Evolutionary conservation across 2,797 vertebrate genomes (phyloP).

Genomic region (Myotis planiceps): DNA sequence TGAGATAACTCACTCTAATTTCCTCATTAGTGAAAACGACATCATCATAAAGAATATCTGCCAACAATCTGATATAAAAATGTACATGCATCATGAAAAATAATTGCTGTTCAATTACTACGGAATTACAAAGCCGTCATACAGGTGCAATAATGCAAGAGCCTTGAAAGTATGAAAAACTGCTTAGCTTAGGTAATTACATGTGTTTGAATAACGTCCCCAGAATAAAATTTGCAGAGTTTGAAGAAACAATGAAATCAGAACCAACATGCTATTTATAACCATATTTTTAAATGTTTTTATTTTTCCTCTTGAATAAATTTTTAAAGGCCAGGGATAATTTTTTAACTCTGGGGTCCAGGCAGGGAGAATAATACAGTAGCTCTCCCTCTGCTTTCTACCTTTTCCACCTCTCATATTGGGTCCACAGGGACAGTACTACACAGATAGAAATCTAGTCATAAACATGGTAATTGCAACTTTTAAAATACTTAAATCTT

Average conservation of each 20-base stretch:
- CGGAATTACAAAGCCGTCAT: slow-evolving; percentile 84
- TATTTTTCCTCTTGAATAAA: slow-evolving; percentile 27
- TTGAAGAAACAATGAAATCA: slow-evolving; percentile 77
- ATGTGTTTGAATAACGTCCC: slow-evolving; percentile 77
- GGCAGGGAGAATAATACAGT: not conserved
- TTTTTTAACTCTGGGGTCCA: slow-evolving; percentile 38
- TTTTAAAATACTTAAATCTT: slow-evolving; percentile 69
- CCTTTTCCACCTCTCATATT: slow-evolving; percentile 9
- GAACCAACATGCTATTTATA: slow-evolving; percentile 68
- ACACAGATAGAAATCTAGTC: slow-evolving; percentile 52
- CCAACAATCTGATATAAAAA: slow-evolving; percentile 87
- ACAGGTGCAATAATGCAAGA: slow-evolving; percentile 85
- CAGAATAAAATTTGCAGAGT: slow-evolving; percentile 75
- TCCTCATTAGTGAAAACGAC: slow-evolving; percentile 86
- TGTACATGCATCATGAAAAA: slow-evolving; percentile 87
- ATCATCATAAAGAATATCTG: slow-evolving; percentile 85
- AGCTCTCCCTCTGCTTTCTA: not conserved
- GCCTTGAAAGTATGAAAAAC: slow-evolving; percentile 82
- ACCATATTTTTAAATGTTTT: slow-evolving; percentile 21
- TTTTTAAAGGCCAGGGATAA: slow-evolving; percentile 47
- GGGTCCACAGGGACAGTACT: slow-evolving; percentile 22
- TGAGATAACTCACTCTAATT: slow-evolving; percentile 86
- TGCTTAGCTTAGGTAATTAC: slow-evolving; percentile 84
- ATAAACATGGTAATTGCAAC: slow-evolving; percentile 55
- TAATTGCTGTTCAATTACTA: slow-evolving; percentile 88